Percentiles rank a stretch among this genome's conserved stretches.
Evolutionary conservation across 2,113 vertebrate species (phyloP).

Genomic region (Actenoides hombroni): DNA sequence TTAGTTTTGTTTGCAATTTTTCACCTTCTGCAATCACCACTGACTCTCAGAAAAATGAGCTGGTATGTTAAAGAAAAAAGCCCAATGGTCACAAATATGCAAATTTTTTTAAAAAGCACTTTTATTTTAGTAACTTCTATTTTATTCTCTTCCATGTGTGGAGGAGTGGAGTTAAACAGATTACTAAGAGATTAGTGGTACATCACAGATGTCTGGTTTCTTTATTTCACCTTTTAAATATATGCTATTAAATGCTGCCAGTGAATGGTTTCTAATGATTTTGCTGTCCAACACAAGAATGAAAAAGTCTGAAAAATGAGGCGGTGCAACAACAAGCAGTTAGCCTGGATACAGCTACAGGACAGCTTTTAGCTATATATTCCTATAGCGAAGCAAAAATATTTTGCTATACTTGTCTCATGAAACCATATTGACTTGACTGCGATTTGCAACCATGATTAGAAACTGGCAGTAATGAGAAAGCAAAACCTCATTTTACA

Average conservation of each 20-base stretch:
- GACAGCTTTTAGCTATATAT: background rate
- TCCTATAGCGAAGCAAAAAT: background rate
- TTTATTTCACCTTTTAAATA: background rate
- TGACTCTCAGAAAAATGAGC: background rate
- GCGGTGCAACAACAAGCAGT: background rate
- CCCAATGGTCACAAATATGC: background rate
- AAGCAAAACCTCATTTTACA: background rate
- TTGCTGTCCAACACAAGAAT: background rate
- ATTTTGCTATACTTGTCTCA: background rate
- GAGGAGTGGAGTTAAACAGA: background rate
- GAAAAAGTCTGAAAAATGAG: constrained; percentile 14
- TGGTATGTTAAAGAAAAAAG: background rate
- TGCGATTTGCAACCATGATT: background rate
- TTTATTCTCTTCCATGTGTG: background rate
- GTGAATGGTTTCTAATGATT: constrained; percentile 25
- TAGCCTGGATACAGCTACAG: background rate
- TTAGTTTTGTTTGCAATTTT: constrained; percentile 45
- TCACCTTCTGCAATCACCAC: background rate
- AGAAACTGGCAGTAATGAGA: background rate
- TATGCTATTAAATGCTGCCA: constrained; percentile 5
- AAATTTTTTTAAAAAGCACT: background rate
- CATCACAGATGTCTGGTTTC: constrained; percentile 7
- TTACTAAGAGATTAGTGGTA: background rate
- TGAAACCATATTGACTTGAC: background rate
- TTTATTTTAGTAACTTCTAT: constrained; percentile 10